Conservation (phyloP, 2,888 invertebrate species). For the Glaucopsyche alexis region DNA sequence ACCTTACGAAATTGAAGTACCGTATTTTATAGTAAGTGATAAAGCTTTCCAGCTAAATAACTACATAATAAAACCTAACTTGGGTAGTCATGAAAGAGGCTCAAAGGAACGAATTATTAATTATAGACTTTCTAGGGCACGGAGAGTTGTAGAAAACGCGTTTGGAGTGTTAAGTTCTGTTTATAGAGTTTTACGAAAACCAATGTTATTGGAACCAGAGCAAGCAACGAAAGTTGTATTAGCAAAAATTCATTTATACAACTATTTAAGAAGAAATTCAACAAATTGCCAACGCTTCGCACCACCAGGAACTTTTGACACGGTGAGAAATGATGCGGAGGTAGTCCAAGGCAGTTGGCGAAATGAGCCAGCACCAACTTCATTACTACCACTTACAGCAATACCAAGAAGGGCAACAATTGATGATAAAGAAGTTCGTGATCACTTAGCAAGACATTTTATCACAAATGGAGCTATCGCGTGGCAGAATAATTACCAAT, state of each 20-base stretch:
- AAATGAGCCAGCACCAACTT: constrained; percentile 34
- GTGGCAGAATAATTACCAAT: constrained; percentile 35
- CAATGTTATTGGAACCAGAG: constrained; percentile 34
- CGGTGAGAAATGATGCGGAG: constrained; percentile 32
- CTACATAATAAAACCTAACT: constrained; percentile 42
- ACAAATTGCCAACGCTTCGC: constrained; percentile 25
- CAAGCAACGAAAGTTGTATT: constrained; percentile 32
- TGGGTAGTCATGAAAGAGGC: constrained; percentile 39
- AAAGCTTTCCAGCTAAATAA: constrained; percentile 41
- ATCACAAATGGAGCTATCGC: constrained; percentile 34
- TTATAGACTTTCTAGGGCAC: constrained; percentile 42
- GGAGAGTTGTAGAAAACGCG: constrained; percentile 44
- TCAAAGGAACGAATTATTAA: constrained; percentile 44
- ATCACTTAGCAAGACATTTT: constrained; percentile 35
- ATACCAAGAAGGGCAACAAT: constrained; percentile 33
- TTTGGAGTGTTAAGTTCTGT: constrained; percentile 39
- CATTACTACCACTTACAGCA: constrained; percentile 33
- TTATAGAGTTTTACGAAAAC: constrained; percentile 35
- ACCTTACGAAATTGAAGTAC: constrained; percentile 42
- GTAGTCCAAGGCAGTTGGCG: constrained; percentile 34
- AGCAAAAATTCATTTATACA: constrained; percentile 33
- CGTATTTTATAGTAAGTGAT: constrained; percentile 42
- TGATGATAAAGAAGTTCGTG: constrained; percentile 34
- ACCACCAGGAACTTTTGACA: constrained; percentile 33
- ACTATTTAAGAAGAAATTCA: constrained; percentile 35